Conservation (phyloP, 2,888 invertebrate species). For the Dastarcus helophoroides region DNA sequence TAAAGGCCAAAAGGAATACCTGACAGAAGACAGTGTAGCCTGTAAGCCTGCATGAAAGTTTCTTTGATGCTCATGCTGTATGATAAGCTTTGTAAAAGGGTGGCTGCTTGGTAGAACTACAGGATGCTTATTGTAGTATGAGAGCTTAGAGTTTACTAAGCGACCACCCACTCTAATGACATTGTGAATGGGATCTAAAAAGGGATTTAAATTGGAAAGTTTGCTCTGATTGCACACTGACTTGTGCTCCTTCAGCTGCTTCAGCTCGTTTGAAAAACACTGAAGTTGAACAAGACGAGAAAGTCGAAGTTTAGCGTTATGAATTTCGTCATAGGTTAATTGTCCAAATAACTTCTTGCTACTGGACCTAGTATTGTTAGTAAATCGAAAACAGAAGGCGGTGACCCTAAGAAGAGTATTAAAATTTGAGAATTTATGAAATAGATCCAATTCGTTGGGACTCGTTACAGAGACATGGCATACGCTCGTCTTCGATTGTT, state of each 20-base stretch:
- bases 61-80: slow-evolving; percentile 1
- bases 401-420: slow-evolving; percentile 3
- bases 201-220: neutral
- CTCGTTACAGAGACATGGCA: neutral
- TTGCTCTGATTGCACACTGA: neutral
- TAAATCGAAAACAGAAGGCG: slow-evolving; percentile 5
- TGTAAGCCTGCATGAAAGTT: neutral
- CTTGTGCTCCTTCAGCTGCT: neutral
- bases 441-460: slow-evolving; percentile 1
- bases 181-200: slow-evolving; percentile 3
- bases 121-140: neutral
- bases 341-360: neutral
- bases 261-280: neutral
- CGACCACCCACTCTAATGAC: slow-evolving; percentile 2
- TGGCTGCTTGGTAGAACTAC: slow-evolving; percentile 1
- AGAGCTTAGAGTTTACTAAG: neutral
- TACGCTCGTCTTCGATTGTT: neutral
- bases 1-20: slow-evolving; percentile 2
- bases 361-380: slow-evolving; percentile 2
- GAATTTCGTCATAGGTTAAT: slow-evolving; percentile 3
- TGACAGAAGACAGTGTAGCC: neutral
- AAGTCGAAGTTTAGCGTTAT: neutral
- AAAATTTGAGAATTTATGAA: slow-evolving; percentile 2
- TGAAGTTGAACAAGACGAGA: slow-evolving; percentile 3
- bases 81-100: slow-evolving; percentile 1